Evolutionary conservation across 2,888 invertebrate genomes (phyloP).

Genomic region (Ochropacha duplaris): DNA sequence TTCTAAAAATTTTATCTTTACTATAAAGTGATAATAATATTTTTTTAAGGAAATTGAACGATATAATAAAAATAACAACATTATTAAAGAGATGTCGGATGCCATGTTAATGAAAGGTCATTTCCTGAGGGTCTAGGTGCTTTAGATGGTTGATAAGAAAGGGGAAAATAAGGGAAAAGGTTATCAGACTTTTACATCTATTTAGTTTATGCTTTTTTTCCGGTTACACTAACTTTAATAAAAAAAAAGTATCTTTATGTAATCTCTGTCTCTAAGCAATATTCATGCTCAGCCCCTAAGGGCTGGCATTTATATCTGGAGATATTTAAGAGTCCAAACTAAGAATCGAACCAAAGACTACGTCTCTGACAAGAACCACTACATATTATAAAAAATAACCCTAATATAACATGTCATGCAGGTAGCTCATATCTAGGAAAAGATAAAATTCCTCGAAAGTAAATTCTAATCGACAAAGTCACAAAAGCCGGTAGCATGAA

Average conservation of each 20-base stretch:
- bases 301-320: too few species aligned
- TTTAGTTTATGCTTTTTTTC: background rate
- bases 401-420: too few species aligned
- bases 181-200: background rate
- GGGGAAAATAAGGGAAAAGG: background rate
- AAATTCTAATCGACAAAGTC: background rate
- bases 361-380: background rate
- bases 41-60: conserved; percentile 30
- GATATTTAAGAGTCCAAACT: too few species aligned
- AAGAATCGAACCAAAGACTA: too few species aligned
- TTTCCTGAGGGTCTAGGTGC: conserved; percentile 18
- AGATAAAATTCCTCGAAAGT: too few species aligned
- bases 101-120: conserved; percentile 28
- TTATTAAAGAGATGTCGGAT: conserved; percentile 38
- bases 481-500: background rate
- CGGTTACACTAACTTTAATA: background rate
- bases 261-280: too few species aligned
- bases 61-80: conserved; percentile 44
- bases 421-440: too few species aligned
- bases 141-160: conserved; percentile 10
- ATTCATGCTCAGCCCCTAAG: too few species aligned
- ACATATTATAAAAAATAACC: too few species aligned
- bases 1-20: too few species aligned
- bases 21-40: too few species aligned
- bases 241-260: background rate